phyloP scores from a whole-genome alignment of 2,888 invertebrate species.

The Yponomeuta plumbellus region DNA sequence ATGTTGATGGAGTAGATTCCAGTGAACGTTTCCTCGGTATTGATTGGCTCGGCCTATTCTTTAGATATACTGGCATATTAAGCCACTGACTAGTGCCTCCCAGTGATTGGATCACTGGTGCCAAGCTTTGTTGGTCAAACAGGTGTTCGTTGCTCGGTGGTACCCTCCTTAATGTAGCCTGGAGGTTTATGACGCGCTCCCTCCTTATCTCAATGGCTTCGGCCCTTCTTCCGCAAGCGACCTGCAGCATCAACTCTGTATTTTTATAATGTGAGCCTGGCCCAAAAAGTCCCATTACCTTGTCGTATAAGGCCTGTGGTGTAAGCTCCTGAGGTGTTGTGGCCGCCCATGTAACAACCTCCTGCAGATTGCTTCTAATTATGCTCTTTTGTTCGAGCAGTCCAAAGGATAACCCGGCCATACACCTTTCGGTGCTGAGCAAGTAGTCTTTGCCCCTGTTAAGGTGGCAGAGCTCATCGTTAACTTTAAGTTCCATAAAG shows the following conservation, averaged over 20 bases:
- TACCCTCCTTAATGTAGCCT: slow-evolving; percentile 10
- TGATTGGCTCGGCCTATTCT: background rate
- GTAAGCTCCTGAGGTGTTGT: slow-evolving; percentile 3
- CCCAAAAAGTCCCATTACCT: slow-evolving; percentile 17
- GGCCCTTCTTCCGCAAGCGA: slow-evolving; percentile 20
- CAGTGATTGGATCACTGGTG: slow-evolving; percentile 17
- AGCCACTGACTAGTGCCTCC: slow-evolving; percentile 18
- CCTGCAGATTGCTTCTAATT: slow-evolving; percentile 13
- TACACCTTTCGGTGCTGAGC: slow-evolving; percentile 18
- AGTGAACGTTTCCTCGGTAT: background rate
- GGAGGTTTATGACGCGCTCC: slow-evolving; percentile 15
- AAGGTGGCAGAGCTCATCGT: slow-evolving; percentile 26
- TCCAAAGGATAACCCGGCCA: slow-evolving; percentile 21
- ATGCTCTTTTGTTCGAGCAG: slow-evolving; percentile 13
- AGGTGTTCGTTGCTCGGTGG: slow-evolving; percentile 20
- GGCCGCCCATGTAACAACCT: slow-evolving; percentile 18
- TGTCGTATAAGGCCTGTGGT: slow-evolving; percentile 18
- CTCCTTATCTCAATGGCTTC: slow-evolving; percentile 22
- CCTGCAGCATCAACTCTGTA: slow-evolving; percentile 20
- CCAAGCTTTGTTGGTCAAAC: slow-evolving; percentile 10
- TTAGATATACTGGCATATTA: slow-evolving; percentile 9
- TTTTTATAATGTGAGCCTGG: slow-evolving; percentile 17
- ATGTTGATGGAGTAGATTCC: background rate
- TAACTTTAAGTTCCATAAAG: slow-evolving; percentile 23
- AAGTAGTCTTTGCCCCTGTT: slow-evolving; percentile 25